Base-by-base conservation (phyloP, 2,888 invertebrate genomes). In the Neoscelio sp. region DNA sequence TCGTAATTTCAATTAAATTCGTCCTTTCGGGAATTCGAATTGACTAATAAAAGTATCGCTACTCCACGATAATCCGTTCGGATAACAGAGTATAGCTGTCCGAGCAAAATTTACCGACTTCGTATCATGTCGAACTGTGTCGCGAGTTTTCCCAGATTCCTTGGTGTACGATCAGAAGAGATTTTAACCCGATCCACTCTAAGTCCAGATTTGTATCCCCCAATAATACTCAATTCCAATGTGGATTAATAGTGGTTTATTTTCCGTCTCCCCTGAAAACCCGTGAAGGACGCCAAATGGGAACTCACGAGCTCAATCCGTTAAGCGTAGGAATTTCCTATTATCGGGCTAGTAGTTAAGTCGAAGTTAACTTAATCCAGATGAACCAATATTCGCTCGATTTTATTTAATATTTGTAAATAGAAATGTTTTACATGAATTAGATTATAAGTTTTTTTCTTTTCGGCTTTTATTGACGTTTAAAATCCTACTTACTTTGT, bases 191-290 rank as follows among this genome's bases (percentile, higher is more conserved):
- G 87, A 86, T 85, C 86, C 82, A 83, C 86, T 85, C 83, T 86
- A 89, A 90, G 90, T 90, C 90, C 89, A 82, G 81, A 85, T 83
- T 80, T 88, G 86, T 87, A 87, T 88, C 87, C 89, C 87, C 87
- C 87, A 89, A 89, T 89, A 89, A 89, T 88, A 90, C 90, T 89
- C 90, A 90, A 90, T 90, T 89, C 88, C 89, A 86, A 87, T 89
- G 87, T 89, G 90, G 90, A 90, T 90, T 90, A 90, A 90, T 90
- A 87, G 88, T 83, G 88, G 87, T 89, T 90, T 89, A 89, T 88
- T 88, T 85, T 86, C 86, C 76, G 65, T 62, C 74, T 38, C 68
- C 71, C 67, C 68, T 18, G 46, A 62, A 52, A 77, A 78, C 83
- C 68, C 80, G 80, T 80, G 77, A 80, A 75, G 60, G 80, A 78